phyloP scores from a whole-genome alignment of 2,113 vertebrate genomes.

The Stictonetta naevosa region DNA sequence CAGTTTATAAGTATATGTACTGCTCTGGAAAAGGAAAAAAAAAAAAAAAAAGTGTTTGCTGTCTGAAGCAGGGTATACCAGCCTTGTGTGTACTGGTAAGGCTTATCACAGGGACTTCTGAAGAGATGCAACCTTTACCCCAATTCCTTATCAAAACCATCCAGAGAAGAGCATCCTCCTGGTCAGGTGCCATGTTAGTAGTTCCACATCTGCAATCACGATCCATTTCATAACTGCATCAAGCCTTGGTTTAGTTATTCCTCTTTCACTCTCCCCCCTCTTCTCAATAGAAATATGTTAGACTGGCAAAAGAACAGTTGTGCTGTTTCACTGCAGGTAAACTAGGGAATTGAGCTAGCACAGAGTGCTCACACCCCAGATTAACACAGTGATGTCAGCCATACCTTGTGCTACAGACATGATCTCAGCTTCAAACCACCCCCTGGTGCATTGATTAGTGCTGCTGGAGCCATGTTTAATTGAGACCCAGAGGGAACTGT shows the following conservation, averaged over 20 bases:
- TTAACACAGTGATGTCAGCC: slow-evolving; percentile 32
- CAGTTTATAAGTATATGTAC: background rate
- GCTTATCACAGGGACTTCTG: background rate
- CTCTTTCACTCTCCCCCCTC: background rate
- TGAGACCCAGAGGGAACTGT: slow-evolving; percentile 58
- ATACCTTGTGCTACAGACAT: slow-evolving; percentile 43
- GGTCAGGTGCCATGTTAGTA: background rate
- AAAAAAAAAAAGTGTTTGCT: background rate
- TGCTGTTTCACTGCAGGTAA: slow-evolving; percentile 25
- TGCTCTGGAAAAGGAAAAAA: background rate
- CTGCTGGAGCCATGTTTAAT: slow-evolving; percentile 58
- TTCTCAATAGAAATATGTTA: background rate
- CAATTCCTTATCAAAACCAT: background rate
- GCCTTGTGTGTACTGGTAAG: background rate
- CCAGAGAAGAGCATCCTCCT: background rate
- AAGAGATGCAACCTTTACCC: background rate
- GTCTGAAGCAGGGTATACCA: background rate
- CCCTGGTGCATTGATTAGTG: slow-evolving; percentile 40
- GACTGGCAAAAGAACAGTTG: slow-evolving; percentile 27
- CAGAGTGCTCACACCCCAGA: slow-evolving; percentile 1
- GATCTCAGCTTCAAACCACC: slow-evolving; percentile 52
- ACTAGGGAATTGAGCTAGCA: background rate
- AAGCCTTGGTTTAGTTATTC: background rate
- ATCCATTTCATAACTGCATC: background rate
- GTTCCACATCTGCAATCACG: background rate